These are phyloP conservation scores for Ceraclea dissimilis DNA, from an alignment of 2,888 invertebrate species.

Conservation along the genomic window DNA sequence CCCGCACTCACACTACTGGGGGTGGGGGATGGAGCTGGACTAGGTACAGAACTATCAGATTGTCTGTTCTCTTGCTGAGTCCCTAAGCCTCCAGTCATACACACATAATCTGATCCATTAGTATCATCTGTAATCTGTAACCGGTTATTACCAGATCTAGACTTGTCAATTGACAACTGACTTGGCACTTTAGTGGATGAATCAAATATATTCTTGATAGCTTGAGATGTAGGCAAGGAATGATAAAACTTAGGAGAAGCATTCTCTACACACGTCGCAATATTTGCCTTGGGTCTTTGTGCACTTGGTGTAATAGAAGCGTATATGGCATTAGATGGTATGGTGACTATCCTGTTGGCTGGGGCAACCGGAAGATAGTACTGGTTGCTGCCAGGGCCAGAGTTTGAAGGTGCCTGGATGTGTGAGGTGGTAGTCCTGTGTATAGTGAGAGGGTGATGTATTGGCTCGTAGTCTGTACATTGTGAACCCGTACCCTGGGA, in stretches of 20 bases:
- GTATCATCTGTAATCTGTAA: slow-evolving; percentile 59
- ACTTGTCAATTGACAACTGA: slow-evolving; percentile 3
- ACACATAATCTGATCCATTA: slow-evolving; percentile 74
- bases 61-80: slow-evolving; percentile 39
- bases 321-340: slow-evolving; percentile 47
- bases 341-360: slow-evolving; percentile 42
- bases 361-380: slow-evolving; percentile 33
- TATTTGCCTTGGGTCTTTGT: slow-evolving; percentile 47
- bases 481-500: not conserved
- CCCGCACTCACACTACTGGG: slow-evolving; percentile 54
- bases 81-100: slow-evolving; percentile 67
- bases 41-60: slow-evolving; percentile 47
- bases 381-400: slow-evolving; percentile 16
- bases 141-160: slow-evolving; percentile 29
- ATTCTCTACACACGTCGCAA: slow-evolving; percentile 50
- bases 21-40: slow-evolving; percentile 58
- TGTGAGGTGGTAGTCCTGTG: slow-evolving; percentile 1
- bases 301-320: slow-evolving; percentile 49
- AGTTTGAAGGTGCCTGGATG: slow-evolving; percentile 16
- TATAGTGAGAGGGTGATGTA: not conserved
- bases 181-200: slow-evolving; percentile 31
- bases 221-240: slow-evolving; percentile 44
- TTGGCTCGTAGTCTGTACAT: not conserved
- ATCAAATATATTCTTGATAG: slow-evolving; percentile 33
- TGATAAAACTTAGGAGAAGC: slow-evolving; percentile 50